A percentile compares a stretch with the other conserved stretches of the same genome.
Conservation (phyloP, 2,888 invertebrate species). For the Pecten maximus region DNA sequence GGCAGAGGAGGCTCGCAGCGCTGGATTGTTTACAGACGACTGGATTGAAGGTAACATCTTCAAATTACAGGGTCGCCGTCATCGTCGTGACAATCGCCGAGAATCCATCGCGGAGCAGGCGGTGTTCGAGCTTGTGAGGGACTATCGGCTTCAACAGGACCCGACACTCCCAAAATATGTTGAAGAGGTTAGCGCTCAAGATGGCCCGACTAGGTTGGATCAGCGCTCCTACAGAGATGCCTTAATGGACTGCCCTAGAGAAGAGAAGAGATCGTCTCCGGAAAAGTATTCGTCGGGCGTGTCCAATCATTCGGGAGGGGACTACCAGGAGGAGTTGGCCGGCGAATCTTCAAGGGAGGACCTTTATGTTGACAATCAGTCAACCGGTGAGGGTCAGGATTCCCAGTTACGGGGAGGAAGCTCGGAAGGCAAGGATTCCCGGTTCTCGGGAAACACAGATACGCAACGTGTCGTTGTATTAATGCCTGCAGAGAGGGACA, state of each 20-base stretch:
- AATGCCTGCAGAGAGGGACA: neutral
- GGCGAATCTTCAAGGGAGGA: neutral
- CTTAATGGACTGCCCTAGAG: neutral
- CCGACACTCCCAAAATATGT: neutral
- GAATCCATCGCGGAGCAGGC: neutral
- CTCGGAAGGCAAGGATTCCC: too few relatives aligned
- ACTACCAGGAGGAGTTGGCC: neutral
- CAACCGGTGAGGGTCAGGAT: too few relatives aligned
- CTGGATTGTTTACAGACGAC: neutral
- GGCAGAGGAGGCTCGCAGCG: neutral
- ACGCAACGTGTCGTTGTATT: neutral
- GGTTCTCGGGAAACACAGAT: neutral
- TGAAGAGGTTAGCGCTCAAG: neutral
- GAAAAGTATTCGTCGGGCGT: too few relatives aligned
- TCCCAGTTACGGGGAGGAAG: neutral
- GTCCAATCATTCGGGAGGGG: neutral
- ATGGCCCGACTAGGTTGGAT: neutral
- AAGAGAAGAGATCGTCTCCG: too few relatives aligned
- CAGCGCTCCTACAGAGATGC: neutral
- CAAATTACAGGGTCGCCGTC: neutral
- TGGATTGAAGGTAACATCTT: neutral
- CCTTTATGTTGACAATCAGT: neutral
- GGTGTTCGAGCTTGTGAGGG: neutral
- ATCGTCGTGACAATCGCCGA: neutral
- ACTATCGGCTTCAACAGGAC: neutral